Conservation (phyloP, 2,113 vertebrate genomes). For the Gadus macrocephalus region DNA sequence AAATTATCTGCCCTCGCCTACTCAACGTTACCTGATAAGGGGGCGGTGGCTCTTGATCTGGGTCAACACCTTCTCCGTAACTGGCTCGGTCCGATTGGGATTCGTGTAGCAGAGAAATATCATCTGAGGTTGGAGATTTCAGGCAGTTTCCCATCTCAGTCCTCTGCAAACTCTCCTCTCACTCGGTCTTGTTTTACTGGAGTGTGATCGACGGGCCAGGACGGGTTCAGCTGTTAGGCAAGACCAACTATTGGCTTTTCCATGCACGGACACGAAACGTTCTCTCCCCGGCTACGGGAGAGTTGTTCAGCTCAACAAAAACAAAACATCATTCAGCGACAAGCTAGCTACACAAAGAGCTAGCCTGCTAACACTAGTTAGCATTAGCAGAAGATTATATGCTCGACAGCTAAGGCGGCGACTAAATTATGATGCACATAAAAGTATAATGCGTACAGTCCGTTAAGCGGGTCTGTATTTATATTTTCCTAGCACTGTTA, state of each 20-base stretch:
- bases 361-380: slow-evolving; percentile 55
- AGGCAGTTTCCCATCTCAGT: slow-evolving; percentile 91
- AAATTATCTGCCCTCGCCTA: too few relatives aligned
- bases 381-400: slow-evolving; percentile 31
- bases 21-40: slow-evolving; percentile 82
- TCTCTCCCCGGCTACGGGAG: slow-evolving; percentile 58
- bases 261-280: slow-evolving; percentile 11
- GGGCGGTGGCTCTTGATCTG: slow-evolving; percentile 88
- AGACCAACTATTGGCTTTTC: too few relatives aligned
- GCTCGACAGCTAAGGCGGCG: background rate
- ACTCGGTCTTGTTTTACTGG: slow-evolving; percentile 24
- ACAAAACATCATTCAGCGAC: slow-evolving; percentile 67
- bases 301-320: slow-evolving; percentile 55
- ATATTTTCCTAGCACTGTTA: slow-evolving; percentile 9
- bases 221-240: too few relatives aligned
- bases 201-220: too few relatives aligned
- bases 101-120: slow-evolving; percentile 91
- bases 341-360: slow-evolving; percentile 68
- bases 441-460: too few relatives aligned
- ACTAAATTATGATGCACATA: background rate
- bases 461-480: background rate
- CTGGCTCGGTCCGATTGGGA: slow-evolving; percentile 90
- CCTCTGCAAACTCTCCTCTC: slow-evolving; percentile 35
- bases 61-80: slow-evolving; percentile 86
- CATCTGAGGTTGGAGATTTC: slow-evolving; percentile 89